Percentiles rank a stretch among this genome's conserved stretches.
Evolutionary conservation across 2,888 invertebrate genomes (phyloP).

Genomic region (Falcaria lacertinaria): DNA sequence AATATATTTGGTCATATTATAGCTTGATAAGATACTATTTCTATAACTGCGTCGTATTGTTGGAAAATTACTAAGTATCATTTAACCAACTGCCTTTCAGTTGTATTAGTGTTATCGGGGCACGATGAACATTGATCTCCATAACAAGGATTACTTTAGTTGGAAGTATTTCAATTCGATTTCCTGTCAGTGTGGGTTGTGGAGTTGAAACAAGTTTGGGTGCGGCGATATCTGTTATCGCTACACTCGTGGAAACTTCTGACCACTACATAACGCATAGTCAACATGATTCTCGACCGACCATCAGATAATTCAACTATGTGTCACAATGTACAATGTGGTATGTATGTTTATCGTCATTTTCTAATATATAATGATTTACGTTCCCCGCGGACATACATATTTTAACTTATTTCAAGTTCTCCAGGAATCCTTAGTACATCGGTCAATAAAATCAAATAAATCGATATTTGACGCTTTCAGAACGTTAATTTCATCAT

Average conservation of each 20-base stretch:
- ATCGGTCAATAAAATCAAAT: no score
- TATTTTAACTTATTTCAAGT: no score
- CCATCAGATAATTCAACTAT: slow-evolving; percentile 9
- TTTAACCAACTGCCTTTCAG: no score
- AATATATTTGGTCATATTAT: no score
- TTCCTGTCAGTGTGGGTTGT: slow-evolving; percentile 25
- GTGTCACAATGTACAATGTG: neutral
- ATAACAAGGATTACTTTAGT: slow-evolving; percentile 12
- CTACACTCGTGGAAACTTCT: slow-evolving; percentile 58
- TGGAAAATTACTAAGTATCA: no score
- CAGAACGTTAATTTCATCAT: no score
- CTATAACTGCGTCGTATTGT: no score
- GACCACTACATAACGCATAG: slow-evolving; percentile 34
- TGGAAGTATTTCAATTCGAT: slow-evolving; percentile 14
- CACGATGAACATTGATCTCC: neutral
- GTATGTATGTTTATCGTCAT: neutral
- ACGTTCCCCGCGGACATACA: no score
- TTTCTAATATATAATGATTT: no score
- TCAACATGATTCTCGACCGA: slow-evolving; percentile 18
- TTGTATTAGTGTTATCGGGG: neutral
- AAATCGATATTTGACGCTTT: no score
- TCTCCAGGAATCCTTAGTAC: no score
- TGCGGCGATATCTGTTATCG: slow-evolving; percentile 43
- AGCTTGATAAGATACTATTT: no score
- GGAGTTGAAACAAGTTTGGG: slow-evolving; percentile 39